Conservation (phyloP, 2,888 invertebrate genomes). For the Cremastinae sp. region DNA sequence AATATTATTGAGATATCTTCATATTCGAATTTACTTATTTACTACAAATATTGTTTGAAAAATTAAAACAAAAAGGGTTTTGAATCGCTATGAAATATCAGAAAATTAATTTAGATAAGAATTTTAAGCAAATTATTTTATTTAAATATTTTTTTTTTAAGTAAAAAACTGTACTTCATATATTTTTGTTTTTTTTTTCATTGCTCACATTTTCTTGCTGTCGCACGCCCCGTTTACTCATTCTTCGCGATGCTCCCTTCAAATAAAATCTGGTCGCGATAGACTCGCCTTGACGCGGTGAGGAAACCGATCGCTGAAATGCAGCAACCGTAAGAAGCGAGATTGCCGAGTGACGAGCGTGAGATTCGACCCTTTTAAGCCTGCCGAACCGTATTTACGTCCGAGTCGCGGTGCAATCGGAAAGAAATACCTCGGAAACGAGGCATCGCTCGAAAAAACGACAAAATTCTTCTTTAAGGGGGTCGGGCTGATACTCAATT, state of each 20-base stretch:
- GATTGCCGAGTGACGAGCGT: conserved; percentile 58
- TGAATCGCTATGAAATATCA: no score
- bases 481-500: no score
- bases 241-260: neutral
- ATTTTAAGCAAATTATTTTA: no score
- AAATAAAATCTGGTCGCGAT: neutral
- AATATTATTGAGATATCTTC: no score
- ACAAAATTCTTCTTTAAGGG: no score
- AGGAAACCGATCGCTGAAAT: conserved; percentile 16
- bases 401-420: conserved; percentile 46
- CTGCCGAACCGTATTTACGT: conserved; percentile 30
- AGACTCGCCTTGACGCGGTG: neutral
- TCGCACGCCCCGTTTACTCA: neutral
- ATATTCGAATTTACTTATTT: no score
- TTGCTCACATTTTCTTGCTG: neutral
- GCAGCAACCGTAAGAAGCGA: conserved; percentile 37
- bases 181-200: neutral
- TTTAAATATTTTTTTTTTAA: no score
- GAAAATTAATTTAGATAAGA: no score
- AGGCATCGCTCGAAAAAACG: conserved; percentile 1
- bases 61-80: no score
- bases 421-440: conserved; percentile 57
- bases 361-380: conserved; percentile 50
- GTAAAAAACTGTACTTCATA: no score
- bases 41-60: no score